Evolutionary conservation across 2,888 invertebrate species (phyloP).

Genomic region (Lasioglossum marginatum): DNA sequence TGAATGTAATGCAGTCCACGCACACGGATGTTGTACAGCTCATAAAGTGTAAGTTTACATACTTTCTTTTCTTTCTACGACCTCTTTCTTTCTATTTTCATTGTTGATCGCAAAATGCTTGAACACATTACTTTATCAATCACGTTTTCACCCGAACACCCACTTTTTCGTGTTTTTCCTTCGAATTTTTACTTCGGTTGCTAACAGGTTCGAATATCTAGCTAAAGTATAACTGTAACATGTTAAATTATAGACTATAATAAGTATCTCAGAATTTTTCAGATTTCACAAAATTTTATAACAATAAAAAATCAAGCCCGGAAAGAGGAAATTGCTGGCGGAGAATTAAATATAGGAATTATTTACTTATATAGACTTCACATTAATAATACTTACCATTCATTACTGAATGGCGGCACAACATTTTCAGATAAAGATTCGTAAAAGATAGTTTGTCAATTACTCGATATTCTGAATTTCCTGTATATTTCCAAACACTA

Average conservation of each 20-base stretch:
- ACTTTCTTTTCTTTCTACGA: constrained; percentile 58
- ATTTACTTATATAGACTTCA: too few relatives aligned
- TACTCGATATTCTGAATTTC: background rate
- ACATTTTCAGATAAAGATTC: too few relatives aligned
- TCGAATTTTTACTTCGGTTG: too few relatives aligned
- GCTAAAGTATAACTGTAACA: too few relatives aligned
- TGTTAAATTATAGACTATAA: too few relatives aligned
- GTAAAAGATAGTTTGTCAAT: background rate
- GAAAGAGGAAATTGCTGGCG: background rate
- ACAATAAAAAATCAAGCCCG: background rate
- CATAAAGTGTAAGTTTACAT: constrained; percentile 92
- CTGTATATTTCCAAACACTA: background rate
- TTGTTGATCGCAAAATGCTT: constrained; percentile 17
- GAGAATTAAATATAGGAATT: background rate
- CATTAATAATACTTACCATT: background rate
- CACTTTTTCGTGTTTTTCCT: too few relatives aligned
- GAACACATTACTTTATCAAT: constrained; percentile 3
- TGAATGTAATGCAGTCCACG: constrained; percentile 95
- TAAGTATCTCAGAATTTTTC: too few relatives aligned
- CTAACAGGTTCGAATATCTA: too few relatives aligned
- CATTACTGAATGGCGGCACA: too few relatives aligned
- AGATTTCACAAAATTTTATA: background rate
- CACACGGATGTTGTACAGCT: constrained; percentile 98
- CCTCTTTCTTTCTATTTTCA: constrained; percentile 37
- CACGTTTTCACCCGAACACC: background rate